These are phyloP conservation scores for Callocephalon fimbriatum DNA, from an alignment of 2,113 vertebrate species.

Conservation along the genomic window DNA sequence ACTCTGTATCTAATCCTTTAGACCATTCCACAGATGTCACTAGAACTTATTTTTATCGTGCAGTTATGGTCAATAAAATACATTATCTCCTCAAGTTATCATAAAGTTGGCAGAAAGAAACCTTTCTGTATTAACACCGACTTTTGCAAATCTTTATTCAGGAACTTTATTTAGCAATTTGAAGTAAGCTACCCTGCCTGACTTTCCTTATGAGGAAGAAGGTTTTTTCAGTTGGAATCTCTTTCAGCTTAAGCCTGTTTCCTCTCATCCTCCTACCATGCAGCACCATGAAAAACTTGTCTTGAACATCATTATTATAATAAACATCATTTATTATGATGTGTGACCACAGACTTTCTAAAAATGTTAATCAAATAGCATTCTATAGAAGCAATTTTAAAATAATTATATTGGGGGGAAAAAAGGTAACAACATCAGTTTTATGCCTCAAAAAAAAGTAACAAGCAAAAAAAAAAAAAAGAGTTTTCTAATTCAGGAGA, in stretches of 20 bases:
- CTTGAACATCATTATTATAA: neutral
- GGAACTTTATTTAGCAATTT: neutral
- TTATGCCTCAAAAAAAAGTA: neutral
- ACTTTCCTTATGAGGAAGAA: neutral
- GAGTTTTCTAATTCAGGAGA: neutral
- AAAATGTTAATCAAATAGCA: neutral
- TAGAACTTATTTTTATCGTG: neutral
- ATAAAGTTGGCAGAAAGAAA: neutral
- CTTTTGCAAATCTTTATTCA: neutral
- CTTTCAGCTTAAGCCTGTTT: neutral
- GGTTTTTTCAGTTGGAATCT: neutral
- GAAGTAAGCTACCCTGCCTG: neutral
- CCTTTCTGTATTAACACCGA: neutral
- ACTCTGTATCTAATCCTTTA: neutral
- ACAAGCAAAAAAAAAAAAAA: neutral
- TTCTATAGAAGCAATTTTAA: neutral
- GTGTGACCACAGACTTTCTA: neutral
- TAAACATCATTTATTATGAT: neutral
- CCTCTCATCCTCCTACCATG: neutral
- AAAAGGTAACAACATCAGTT: neutral
- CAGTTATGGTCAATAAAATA: neutral
- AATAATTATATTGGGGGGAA: neutral
- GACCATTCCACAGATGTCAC: neutral
- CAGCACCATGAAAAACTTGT: neutral
- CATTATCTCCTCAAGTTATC: neutral